Evolutionary conservation across 2,888 invertebrate species (phyloP), one percentile per base, ranked within the genome.

Genomic region (Cremastobaeus sp.): DNA sequence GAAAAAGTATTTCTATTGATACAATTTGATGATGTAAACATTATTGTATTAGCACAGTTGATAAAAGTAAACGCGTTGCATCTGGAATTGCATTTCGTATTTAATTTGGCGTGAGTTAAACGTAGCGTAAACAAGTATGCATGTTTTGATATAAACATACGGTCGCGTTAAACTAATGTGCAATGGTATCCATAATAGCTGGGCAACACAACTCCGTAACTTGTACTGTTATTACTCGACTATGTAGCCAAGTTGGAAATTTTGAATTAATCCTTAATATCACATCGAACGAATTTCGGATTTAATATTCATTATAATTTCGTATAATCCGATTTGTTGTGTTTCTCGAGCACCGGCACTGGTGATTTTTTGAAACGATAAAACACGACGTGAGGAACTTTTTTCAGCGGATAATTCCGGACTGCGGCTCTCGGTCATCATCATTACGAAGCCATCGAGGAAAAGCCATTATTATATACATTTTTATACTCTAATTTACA

Each of bases 401-500:
- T n/a, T n/a, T 32, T 20, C 12, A 34, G 8, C 14, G 11, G 35
- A 35, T 21, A 50, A 50, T 50, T 35, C 35, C 3, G 9, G 35
- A 34, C 6, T 17, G 37, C 11, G n/a, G 14, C 32, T 43, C n/a
- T 9, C 41, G 57, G 21, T 35, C 57, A 25, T 25, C 3, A n/a
- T 45, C 45, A 45, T 45, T 45, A 45, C 28, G 12, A 30, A 20
- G 30, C 30, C 48, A 30, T 60, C 60, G 28, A 28, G 37, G 21
- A 45, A 64, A 54, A 15, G 11, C 21, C 45, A 18, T 45, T 52
- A 65, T 47, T 54, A 55, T 65, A 47, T 43, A 65, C 54, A 50
- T 62, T 62, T 65, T 54, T 65, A 65, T 43, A 47, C 37, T 47
- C 65, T 54, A 37, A 65, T 65, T 65, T 65, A 47, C 65, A 65